These are phyloP conservation scores for Rhamphomyia laevipes DNA, from an alignment of 2,888 invertebrate genomes.

Conservation along the genomic window DNA sequence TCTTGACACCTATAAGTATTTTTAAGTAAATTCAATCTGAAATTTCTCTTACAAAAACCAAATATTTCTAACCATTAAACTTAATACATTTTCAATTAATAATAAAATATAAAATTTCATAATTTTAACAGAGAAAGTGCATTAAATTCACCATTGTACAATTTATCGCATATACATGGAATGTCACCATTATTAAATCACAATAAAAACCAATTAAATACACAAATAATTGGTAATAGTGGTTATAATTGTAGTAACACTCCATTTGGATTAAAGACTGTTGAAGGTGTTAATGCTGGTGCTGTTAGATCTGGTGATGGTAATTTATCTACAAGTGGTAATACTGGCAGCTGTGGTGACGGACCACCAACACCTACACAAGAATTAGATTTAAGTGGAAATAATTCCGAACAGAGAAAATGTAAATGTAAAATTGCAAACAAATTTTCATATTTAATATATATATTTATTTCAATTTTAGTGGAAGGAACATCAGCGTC, in stretches of 20 bases:
- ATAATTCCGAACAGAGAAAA: conserved; percentile 49
- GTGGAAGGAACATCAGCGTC: conserved; percentile 35
- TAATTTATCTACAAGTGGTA: conserved; percentile 19
- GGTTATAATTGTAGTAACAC: conserved; percentile 31
- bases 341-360: conserved; percentile 34
- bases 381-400: conserved; percentile 49
- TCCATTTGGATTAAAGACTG: conserved; percentile 33
- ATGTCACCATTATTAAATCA: conserved; percentile 33
- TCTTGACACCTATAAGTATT: too few relatives aligned
- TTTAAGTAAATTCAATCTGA: too few relatives aligned
- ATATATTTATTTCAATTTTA: conserved; percentile 14
- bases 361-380: conserved; percentile 69
- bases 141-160: conserved; percentile 35
- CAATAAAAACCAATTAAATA: conserved; percentile 30
- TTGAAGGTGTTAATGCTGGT: conserved; percentile 24
- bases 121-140: conserved; percentile 28
- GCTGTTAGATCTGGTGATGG: conserved; percentile 16
- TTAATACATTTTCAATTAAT: too few relatives aligned
- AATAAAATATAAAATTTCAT: background rate
- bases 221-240: conserved; percentile 14
- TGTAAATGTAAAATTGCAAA: too few relatives aligned
- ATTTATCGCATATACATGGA: conserved; percentile 32
- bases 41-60: too few relatives aligned
- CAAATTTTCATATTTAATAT: background rate
- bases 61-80: background rate